Evolutionary conservation across 2,797 vertebrate genomes (phyloP).

Genomic region (Oryzias dopingdopingensis): DNA sequence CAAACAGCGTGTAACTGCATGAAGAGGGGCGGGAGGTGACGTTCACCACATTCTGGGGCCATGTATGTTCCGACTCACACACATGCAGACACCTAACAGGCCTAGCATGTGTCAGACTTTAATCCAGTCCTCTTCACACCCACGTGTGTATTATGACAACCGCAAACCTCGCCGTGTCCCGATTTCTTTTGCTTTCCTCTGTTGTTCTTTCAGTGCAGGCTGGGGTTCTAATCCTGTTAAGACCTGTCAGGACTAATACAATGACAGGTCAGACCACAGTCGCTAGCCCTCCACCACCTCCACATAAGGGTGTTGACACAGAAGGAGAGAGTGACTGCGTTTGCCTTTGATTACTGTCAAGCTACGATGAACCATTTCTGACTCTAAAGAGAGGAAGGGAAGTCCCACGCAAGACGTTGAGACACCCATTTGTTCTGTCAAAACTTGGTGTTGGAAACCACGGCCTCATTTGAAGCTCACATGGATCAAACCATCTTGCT

Average conservation of each 20-base stretch:
- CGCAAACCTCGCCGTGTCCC: conserved; percentile 29
- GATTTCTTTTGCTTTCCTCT: conserved; percentile 29
- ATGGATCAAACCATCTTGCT: not conserved
- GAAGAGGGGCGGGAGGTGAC: conserved; percentile 44
- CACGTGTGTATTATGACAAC: conserved; percentile 51
- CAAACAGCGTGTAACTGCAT: conserved; percentile 70
- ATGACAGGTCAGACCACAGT: conserved; percentile 47
- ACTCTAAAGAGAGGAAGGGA: conserved; percentile 1
- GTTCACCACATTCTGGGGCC: conserved; percentile 46
- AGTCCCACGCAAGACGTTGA: conserved; percentile 1
- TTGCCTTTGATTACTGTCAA: conserved; percentile 49
- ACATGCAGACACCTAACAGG: conserved; percentile 35
- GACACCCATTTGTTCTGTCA: conserved; percentile 18
- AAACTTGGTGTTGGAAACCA: not conserved
- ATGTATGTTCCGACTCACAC: conserved; percentile 32
- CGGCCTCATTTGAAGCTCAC: not conserved
- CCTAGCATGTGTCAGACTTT: conserved; percentile 38
- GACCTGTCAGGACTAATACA: conserved; percentile 72
- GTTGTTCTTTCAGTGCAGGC: conserved; percentile 55
- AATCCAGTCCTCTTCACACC: conserved; percentile 42
- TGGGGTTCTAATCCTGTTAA: conserved; percentile 77
- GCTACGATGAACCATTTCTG: conserved; percentile 27
- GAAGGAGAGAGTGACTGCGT: conserved; percentile 35
- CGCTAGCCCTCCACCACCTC: conserved; percentile 18
- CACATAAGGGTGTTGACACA: conserved; percentile 54